These are phyloP conservation scores for Lagorchestes hirsutus DNA, from an alignment of 2,797 vertebrate species.

Conservation along the genomic window DNA sequence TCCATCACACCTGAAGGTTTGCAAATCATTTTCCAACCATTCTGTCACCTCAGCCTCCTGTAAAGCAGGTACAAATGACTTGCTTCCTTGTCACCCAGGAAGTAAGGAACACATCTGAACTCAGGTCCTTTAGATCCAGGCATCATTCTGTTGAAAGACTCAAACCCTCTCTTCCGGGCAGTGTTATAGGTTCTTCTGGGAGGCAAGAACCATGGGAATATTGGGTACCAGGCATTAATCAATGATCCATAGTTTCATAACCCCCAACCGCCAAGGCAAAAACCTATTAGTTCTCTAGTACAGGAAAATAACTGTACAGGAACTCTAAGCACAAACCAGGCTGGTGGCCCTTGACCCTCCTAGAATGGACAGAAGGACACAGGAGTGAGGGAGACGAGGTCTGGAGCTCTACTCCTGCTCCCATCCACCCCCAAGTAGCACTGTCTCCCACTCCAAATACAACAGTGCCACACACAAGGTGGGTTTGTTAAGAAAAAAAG, in stretches of 20 bases:
- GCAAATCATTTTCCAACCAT: background rate
- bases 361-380: background rate
- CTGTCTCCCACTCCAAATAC: constrained; percentile 36
- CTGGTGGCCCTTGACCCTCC: background rate
- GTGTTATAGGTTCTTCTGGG: background rate
- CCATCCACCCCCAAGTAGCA: background rate
- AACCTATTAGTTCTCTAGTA: background rate
- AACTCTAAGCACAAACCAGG: background rate
- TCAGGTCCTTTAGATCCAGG: background rate
- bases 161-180: background rate
- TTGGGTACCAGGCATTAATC: background rate
- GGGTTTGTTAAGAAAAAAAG: constrained; percentile 62
- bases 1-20: background rate
- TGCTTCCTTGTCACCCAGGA: background rate
- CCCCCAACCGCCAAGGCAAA: background rate
- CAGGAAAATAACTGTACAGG: background rate
- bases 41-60: background rate
- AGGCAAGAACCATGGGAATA: background rate
- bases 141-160: background rate
- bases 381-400: background rate
- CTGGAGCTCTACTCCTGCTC: background rate
- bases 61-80: background rate
- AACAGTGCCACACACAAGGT: constrained; percentile 17
- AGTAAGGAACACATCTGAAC: background rate
- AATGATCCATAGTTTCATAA: background rate